A percentile compares a stretch with the other conserved stretches of the same genome.
Conservation (phyloP, 2,888 invertebrate genomes). For the Adineta ricciae region DNA sequence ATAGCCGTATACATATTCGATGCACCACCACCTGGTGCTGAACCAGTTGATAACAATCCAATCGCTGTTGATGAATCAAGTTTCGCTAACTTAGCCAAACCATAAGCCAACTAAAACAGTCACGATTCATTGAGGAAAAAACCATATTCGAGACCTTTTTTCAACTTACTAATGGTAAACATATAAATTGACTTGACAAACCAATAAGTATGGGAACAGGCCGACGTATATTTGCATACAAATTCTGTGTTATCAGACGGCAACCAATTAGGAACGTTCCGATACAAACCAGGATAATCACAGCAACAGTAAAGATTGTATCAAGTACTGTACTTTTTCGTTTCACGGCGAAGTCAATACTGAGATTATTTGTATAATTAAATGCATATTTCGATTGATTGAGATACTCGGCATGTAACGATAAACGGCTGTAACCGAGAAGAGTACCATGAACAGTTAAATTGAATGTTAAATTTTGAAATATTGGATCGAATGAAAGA, state of each 20-base stretch:
- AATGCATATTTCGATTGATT: neutral
- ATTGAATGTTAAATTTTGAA: neutral
- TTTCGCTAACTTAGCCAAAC: conserved; percentile 39
- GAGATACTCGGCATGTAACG: neutral
- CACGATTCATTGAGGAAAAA: too few species aligned
- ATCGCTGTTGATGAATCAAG: conserved; percentile 42
- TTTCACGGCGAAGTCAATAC: neutral
- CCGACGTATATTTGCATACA: conserved; percentile 45
- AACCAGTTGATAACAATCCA: conserved; percentile 52
- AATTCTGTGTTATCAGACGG: conserved; percentile 44
- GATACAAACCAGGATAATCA: neutral
- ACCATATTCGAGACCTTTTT: neutral
- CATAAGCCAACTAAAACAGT: conserved; percentile 41
- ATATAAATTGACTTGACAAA: conserved; percentile 51
- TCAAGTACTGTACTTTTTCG: neutral
- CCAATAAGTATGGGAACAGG: conserved; percentile 52
- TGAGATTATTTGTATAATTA: neutral
- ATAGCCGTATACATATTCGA: conserved; percentile 91
- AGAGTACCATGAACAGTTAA: neutral
- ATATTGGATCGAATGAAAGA: neutral
- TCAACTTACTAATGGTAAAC: conserved; percentile 49
- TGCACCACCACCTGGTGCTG: conserved; percentile 64
- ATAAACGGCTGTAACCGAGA: neutral
- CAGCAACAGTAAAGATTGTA: neutral
- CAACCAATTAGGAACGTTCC: conserved; percentile 47